Base-by-base conservation (phyloP, 2,888 invertebrate genomes). In the Cybosia mesomella region DNA sequence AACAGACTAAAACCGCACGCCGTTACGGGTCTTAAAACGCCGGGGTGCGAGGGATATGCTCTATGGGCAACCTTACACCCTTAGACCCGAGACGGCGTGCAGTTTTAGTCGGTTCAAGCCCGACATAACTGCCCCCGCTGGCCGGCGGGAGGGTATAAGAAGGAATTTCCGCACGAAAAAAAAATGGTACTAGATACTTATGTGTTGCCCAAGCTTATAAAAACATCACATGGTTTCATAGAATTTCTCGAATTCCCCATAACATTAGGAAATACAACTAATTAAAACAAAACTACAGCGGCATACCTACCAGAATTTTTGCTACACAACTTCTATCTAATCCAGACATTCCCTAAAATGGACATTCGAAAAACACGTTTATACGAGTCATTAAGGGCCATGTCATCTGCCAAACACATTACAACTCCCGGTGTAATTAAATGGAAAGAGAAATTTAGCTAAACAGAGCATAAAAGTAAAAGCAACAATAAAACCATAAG, bases 381-480 rank as follows among this genome's bases (percentile, higher is more conserved):
- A 86, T 82, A 80, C 87, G 85, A 81, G 81, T 83, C 89, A 89
- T 89, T 89, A 86, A 81, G 72, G 77, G 70, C 75, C 80, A 78
- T 85, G 90, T 90, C 91, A 89, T 87, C 87, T 90, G 89, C 88
- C 85, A 88, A 87, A 87, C 86, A 85, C 92, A 91, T 91, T 91
- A 89, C 85, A 80, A 69, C 80, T 82, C 83, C 86, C 85, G 79
- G 76, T 72, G 90, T 92, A 93, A 92, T 92, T 92, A 92, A 92
- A 92, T 90, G 90, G 90, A 89, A 86, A 91, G 87, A 88, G 89
- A 89, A 91, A 89, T 93, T 89, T 87, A 87, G 89, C 89, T 88
- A 92, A 92, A 92, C 89, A 89, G 92, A 88, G 90, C 91, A 91
- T 93, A 91, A 92, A 92, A 88, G 91, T 92, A 91, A 92, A 89